Base-by-base conservation (phyloP, 2,888 invertebrate species). In the Tortricodes alternella region DNA sequence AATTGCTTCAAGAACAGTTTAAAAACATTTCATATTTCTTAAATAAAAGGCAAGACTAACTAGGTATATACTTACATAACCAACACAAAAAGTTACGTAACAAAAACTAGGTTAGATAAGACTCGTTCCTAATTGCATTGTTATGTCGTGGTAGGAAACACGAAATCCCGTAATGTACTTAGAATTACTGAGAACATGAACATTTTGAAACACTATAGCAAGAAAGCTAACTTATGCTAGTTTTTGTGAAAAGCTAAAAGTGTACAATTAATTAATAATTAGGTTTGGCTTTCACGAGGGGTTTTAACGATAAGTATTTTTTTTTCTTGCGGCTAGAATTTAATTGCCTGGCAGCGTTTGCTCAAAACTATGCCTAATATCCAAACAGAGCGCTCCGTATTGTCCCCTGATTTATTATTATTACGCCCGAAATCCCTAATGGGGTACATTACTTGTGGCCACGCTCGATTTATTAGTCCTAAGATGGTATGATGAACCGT, bases 41-140 rank as follows among this genome's bases (percentile, higher is more conserved):
- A 27, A 9, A 9, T 3, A 39, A 21, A 21, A 39, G 11, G 7
- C 39, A 11, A 21, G 11, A 24, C 8, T 24, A n/a, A 11, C 2
- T 27, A 9, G 15, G 7, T 18, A 37, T 27, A n/a, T 24, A 24
- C 32, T 34, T 27, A 9, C 29, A 32, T 38, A 29, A 32, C 39
- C 41, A 34, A 19, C 5, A 41, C 32, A 39, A 49, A 44, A 50
- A 51, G n/a, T 34, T 7, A 32, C 13, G 38, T 9, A 15, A 9
- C 24, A 37, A 46, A 46, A 50, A 46, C 52, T 46, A 21, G 58
- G 51, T 52, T 58, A 53, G 46, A 52, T 58, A 53, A 53, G 39
- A 37, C 24, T 15, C 18, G 44, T 29, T 34, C 39, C 48, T 60
- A 60, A 60, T 57, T 52, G 57, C 57, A 44, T 60, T 48, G 57